Evolutionary conservation across 2,888 invertebrate species (phyloP).

Genomic region (Rhopalosiphum nymphaeae): DNA sequence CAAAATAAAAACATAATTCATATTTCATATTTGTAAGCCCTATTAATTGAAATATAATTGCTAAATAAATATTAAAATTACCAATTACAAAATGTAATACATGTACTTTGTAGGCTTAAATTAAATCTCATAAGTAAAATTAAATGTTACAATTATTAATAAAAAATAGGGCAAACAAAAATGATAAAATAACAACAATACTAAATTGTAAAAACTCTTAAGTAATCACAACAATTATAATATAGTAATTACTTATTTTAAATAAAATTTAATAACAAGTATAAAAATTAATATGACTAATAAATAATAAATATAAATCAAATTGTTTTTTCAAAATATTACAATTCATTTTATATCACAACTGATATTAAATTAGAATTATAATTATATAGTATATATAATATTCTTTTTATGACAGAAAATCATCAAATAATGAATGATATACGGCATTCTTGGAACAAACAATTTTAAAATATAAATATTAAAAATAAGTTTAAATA

Average conservation of each 20-base stretch:
- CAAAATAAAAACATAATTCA: conserved; percentile 47
- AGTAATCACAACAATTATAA: conserved; percentile 14
- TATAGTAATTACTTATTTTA: conserved; percentile 23
- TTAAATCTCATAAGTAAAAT: background rate
- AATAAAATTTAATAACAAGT: background rate
- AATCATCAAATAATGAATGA: conserved; percentile 16
- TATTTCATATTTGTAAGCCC: conserved; percentile 39
- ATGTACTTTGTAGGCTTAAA: background rate
- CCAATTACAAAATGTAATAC: background rate
- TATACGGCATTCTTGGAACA: conserved; percentile 7
- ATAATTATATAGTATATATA: too few relatives aligned
- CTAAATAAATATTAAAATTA: background rate
- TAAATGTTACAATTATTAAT: background rate
- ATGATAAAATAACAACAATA: conserved; percentile 29
- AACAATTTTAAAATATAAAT: background rate
- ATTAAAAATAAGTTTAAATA: background rate
- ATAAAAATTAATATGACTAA: conserved; percentile 4
- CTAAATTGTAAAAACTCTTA: conserved; percentile 1
- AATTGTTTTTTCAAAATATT: conserved; percentile 41
- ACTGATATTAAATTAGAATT: background rate
- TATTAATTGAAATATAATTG: background rate
- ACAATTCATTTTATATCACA: background rate
- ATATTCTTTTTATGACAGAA: background rate
- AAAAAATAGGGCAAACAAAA: background rate
- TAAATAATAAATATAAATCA: conserved; percentile 32